Conservation (phyloP, 1,140 invertebrate species). For the Drosophila virilis region DNA sequence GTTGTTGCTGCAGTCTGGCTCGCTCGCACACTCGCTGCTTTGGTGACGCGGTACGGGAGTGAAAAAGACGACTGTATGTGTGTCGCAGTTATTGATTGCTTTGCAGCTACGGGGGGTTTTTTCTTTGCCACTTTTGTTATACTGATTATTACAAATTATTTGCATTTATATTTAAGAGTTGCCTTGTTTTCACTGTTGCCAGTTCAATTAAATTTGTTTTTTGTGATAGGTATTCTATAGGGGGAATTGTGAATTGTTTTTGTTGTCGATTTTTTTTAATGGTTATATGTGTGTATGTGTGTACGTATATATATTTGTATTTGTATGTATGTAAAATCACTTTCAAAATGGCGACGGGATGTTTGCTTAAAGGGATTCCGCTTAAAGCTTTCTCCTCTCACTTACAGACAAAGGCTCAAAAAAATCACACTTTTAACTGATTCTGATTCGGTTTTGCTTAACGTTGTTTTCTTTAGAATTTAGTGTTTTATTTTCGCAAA, state of each 20-base stretch:
- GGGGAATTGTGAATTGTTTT: constrained; percentile 54
- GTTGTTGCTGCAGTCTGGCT: constrained; percentile 49
- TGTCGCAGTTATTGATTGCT: constrained; percentile 75
- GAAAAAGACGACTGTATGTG: constrained; percentile 62
- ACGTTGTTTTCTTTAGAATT: constrained; percentile 57
- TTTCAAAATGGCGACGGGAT: constrained; percentile 82
- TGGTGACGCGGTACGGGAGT: constrained; percentile 48
- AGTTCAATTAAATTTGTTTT: constrained; percentile 52
- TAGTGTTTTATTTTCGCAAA: constrained; percentile 55
- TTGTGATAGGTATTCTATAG: constrained; percentile 47
- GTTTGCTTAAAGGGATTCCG: constrained; percentile 76
- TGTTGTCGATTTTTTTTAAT: constrained; percentile 54
- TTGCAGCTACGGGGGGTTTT: constrained; percentile 61
- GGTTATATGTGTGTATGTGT: constrained; percentile 58
- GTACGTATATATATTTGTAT: constrained; percentile 49
- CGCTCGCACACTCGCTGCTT: constrained; percentile 38
- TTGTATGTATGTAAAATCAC: constrained; percentile 74
- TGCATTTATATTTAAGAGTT: constrained; percentile 60
- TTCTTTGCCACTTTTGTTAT: constrained; percentile 70
- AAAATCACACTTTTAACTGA: constrained; percentile 81
- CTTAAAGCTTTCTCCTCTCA: constrained; percentile 81
- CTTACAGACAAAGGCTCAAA: constrained; percentile 79
- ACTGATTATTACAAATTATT: constrained; percentile 67
- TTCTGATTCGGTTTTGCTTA: constrained; percentile 64
- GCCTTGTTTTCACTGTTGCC: constrained; percentile 58